Conservation (phyloP, 2,888 invertebrate genomes). For the Epirrita christyi region DNA sequence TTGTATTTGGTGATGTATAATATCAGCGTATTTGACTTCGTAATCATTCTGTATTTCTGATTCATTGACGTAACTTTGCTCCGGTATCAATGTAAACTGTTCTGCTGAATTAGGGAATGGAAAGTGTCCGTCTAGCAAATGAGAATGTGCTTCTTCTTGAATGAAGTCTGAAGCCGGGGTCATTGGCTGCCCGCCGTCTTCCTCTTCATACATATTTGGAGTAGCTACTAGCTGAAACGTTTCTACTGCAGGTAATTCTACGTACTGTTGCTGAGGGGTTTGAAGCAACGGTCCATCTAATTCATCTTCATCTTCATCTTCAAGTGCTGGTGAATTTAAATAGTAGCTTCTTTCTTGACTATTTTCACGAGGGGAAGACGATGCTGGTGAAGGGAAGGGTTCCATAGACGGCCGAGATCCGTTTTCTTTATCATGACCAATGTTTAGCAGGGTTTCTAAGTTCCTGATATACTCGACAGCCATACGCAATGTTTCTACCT, state of each 20-base stretch:
- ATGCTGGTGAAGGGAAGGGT: conserved; percentile 80
- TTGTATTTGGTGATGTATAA: conserved; percentile 65
- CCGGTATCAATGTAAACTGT: conserved; percentile 82
- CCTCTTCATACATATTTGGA: conserved; percentile 85
- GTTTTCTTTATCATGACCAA: conserved; percentile 86
- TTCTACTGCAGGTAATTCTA: conserved; percentile 85
- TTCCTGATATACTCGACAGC: conserved; percentile 96
- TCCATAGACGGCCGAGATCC: conserved; percentile 69
- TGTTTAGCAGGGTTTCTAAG: conserved; percentile 89
- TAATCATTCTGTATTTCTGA: conserved; percentile 69
- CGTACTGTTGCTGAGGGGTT: conserved; percentile 80
- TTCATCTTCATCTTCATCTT: conserved; percentile 80
- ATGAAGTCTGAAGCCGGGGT: conserved; percentile 78
- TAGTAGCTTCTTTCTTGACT: conserved; percentile 70
- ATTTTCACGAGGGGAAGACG: conserved; percentile 79
- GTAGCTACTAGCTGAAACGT: conserved; percentile 87
- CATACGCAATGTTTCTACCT: conserved; percentile 95
- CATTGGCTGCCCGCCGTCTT: conserved; percentile 85
- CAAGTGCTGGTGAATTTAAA: conserved; percentile 72
- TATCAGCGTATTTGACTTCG: conserved; percentile 78
- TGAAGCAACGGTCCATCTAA: conserved; percentile 72
- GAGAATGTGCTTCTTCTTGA: conserved; percentile 80
- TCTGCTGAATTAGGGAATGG: conserved; percentile 78
- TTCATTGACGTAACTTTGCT: conserved; percentile 72
- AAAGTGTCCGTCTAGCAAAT: conserved; percentile 78